phyloP scores from a whole-genome alignment of 2,797 vertebrate species.

The Ptychadena robeensis region DNA sequence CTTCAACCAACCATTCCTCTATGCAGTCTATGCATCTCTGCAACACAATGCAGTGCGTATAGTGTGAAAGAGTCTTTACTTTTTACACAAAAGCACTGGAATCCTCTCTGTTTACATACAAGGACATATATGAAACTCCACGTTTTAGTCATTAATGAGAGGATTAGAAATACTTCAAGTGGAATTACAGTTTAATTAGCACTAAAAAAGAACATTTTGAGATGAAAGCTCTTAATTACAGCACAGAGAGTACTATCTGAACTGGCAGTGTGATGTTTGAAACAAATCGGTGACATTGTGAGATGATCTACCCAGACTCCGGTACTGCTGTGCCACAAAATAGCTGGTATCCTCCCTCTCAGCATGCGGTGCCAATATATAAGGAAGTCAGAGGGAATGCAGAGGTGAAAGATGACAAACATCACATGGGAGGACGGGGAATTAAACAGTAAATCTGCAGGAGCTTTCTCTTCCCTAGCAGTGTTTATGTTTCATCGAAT shows the following conservation, averaged over 20 bases:
- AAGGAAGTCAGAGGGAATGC: background rate
- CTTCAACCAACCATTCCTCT: too few species aligned
- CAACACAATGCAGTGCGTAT: too few species aligned
- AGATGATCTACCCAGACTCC: background rate
- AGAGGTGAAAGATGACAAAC: constrained; percentile 12
- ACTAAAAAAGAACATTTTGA: background rate
- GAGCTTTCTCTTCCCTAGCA: background rate
- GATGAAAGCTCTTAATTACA: constrained; percentile 6
- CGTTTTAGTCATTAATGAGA: background rate
- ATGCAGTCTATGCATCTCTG: too few species aligned
- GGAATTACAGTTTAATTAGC: background rate
- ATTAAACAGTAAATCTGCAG: background rate
- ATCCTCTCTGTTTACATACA: background rate
- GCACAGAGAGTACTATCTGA: background rate
- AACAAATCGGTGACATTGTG: background rate
- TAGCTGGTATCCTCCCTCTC: constrained; percentile 9
- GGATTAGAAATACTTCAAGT: background rate
- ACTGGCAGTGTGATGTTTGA: background rate
- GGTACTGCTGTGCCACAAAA: constrained; percentile 8
- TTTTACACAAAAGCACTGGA: background rate
- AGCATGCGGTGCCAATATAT: background rate
- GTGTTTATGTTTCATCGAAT: constrained; percentile 1
- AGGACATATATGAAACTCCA: background rate
- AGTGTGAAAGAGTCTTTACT: too few species aligned
- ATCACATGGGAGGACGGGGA: background rate